Conservation (phyloP, 1,140 invertebrate species). For the Drosophila albomicans region DNA sequence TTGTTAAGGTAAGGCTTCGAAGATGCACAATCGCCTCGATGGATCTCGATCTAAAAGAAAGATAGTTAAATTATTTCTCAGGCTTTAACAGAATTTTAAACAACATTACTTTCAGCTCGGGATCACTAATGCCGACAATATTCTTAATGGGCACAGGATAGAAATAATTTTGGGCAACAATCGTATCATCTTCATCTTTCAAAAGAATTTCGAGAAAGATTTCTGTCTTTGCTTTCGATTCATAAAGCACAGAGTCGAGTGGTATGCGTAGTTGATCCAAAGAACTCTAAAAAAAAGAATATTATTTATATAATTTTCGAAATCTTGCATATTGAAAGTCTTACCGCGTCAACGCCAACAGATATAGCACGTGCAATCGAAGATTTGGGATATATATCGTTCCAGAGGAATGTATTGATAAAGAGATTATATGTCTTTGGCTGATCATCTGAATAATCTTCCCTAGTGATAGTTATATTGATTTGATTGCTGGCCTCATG, state of each 20-base stretch:
- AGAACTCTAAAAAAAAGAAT: slow-evolving; percentile 12
- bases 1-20: slow-evolving; percentile 72
- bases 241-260: slow-evolving; percentile 42
- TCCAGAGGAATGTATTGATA: slow-evolving; percentile 70
- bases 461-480: slow-evolving; percentile 64
- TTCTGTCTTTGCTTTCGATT: slow-evolving; percentile 45
- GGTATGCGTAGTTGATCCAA: slow-evolving; percentile 44
- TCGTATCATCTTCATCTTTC: slow-evolving; percentile 23
- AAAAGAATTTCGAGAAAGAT: slow-evolving; percentile 62
- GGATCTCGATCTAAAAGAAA: slow-evolving; percentile 45
- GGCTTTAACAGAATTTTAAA: neutral
- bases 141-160: slow-evolving; percentile 69
- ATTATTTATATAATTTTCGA: neutral
- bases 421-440: slow-evolving; percentile 43
- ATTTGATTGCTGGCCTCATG: slow-evolving; percentile 52
- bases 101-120: slow-evolving; percentile 40
- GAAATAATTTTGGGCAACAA: slow-evolving; percentile 57
- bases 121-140: slow-evolving; percentile 57
- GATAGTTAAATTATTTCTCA: neutral
- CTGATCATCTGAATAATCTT: slow-evolving; percentile 42
- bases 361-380: slow-evolving; percentile 39
- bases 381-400: slow-evolving; percentile 58
- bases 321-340: neutral
- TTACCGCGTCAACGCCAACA: slow-evolving; percentile 46
- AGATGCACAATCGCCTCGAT: slow-evolving; percentile 44